Base-by-base conservation (phyloP, 2,888 invertebrate species). In the Lordiphosa fenestrarum region DNA sequence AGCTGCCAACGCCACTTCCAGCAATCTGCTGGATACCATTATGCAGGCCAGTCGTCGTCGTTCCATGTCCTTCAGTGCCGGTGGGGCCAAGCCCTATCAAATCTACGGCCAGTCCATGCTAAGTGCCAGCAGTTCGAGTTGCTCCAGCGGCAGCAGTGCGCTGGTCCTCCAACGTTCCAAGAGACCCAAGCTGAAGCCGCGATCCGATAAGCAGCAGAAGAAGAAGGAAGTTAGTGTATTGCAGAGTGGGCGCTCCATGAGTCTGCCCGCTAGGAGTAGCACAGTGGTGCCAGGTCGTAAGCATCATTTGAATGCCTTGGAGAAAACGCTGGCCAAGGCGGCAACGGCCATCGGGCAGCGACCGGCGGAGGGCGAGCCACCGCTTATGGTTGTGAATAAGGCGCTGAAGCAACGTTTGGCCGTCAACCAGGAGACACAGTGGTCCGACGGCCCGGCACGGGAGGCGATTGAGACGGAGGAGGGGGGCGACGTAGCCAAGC, bases 301-400 rank as follows among this genome's bases (percentile, higher is more conserved):
- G 33, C 75, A 75, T 37, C 80, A 78, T 36, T 35, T 66, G 0
- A 38, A 44, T 2, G 58, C 61, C 13, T 41, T 72, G 6, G 63
- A 66, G 25, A 71, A 64, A 41, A 38, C 66, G 1, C 6, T 53
- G 5, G 47, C 64, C 4, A 1, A 49, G 39, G 42, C 44, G 1
- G 15, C 4, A 13, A 12, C 2, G 15, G 44, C 30, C 9, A 15
- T 15, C 5, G 13, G 10, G 19, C 47, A 13, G 12, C 42, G 33
- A n/a, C 36, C 36, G 12, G 10, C n/a, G 6, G 52, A 54, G 10
- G 10, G 10, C 21, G 58, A 55, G 2, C 13, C 59, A 41, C 37
- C 35, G 21, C 59, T 76, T 9, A 76, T 83, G 81, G 23, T 61
- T 7, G 55, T 83, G 30, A 73, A 83, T 30, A 36, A 56, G 5